Evolutionary conservation across 2,113 vertebrate genomes (phyloP).

Genomic region (Eulemur macaco): DNA sequence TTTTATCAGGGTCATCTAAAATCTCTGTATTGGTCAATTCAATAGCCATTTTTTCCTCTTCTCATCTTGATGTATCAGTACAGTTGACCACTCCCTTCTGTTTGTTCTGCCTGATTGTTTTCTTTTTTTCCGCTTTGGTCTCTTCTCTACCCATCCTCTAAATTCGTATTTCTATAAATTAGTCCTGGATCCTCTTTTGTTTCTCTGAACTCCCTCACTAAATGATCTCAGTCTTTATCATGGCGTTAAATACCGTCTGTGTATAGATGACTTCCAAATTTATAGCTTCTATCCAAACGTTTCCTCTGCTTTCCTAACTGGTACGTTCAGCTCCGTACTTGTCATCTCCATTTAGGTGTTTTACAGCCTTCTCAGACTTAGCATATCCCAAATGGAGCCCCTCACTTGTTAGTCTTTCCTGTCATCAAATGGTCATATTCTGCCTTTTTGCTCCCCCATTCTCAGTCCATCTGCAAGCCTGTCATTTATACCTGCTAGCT

Average conservation of each 20-base stretch:
- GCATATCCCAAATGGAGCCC: slow-evolving; percentile 15
- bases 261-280: slow-evolving; percentile 36
- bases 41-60: background rate
- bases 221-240: background rate
- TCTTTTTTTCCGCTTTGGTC: background rate
- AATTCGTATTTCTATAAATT: slow-evolving; percentile 13
- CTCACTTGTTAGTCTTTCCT: background rate
- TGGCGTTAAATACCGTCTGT: slow-evolving; percentile 18
- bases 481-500: background rate
- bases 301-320: background rate
- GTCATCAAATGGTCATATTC: background rate
- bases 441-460: background rate
- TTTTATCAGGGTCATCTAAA: background rate
- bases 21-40: background rate
- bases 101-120: background rate
- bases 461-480: background rate
- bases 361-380: slow-evolving; percentile 33
- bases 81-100: background rate
- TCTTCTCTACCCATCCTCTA: background rate
- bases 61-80: background rate
- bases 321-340: slow-evolving; percentile 23
- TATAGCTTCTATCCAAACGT: background rate
- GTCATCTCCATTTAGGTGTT: slow-evolving; percentile 33
- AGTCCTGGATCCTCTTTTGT: slow-evolving; percentile 1
- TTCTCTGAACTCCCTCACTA: slow-evolving; percentile 6